Base-by-base conservation (phyloP, 2,888 invertebrate genomes). In the Agrilus mali region DNA sequence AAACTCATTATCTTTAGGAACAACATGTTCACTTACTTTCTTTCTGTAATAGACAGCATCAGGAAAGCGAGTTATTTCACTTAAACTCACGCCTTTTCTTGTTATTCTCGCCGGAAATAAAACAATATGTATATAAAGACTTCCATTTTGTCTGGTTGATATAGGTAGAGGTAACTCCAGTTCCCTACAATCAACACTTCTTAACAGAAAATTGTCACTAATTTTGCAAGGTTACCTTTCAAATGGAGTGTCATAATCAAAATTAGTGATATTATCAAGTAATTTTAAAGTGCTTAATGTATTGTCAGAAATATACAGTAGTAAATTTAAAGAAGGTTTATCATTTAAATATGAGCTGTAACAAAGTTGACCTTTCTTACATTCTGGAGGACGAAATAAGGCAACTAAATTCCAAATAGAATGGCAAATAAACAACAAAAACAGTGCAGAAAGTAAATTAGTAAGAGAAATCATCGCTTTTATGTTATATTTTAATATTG, bases 111-210 rank as follows among this genome's bases (percentile, higher is more conserved):
- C 65, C 40, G 82, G 75, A 14, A 80, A 73, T 32, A 86, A 59
- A 38, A 82, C 73, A 2, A 84, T 76, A 64, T 90, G 87, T 59
- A 92, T 74, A 59, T 73, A 84, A 37, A 95, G 61, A 6, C 86
- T 84, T 1, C 94, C 95, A 72, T 95, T 95, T 44, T 80, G 77
- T 12, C 85, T 72, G 0, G 86, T 87, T 61, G 77, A 77, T 16
- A 68, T 65, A 4, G 92, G 87, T 50, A 94, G 69, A 49, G 77
- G 72, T 41, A 94, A 63, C 41, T 69, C 70, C 20, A 88, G 59
- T 39, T 75, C 72, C 55, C 88, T 88, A n/a, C n/a, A 60, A 36
- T 67, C 66, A 54, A 42, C 44, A 46, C 42, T 38, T 38, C 33
- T 46, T 46, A 42, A 35, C 38, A 14, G 14, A 14, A 27, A 14